Evolutionary conservation across 2,113 vertebrate species (phyloP), one percentile per base, ranked within the genome.

Genomic region (Prinia subflava): DNA sequence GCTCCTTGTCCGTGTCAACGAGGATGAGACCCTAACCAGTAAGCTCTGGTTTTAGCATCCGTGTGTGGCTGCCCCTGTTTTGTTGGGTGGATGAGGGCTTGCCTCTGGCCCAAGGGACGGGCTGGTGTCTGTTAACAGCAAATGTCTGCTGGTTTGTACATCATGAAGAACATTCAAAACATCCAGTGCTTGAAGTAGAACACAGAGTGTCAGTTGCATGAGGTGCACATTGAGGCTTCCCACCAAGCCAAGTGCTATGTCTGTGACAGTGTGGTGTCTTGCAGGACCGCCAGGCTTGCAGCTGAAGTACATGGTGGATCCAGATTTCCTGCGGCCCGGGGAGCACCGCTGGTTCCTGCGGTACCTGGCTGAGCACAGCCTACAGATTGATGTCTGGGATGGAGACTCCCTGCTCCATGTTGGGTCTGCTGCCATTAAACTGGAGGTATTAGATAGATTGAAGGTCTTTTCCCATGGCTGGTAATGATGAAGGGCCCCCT

Each of bases 341-440:
- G 99, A 99, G 94, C 98, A 95, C 77, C 95, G 74, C 67, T 98
- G 98, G 97, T 99, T 99, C 47, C 21, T 98, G 74, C 97, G 89
- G 63, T 99, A 99, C 97, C 97, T 99, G 94, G 98, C 99, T 0
- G 90, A 97, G 35, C 99, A 99, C 73, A 98, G 98, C 35, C 97
- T 99, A 87, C 99, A 99, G 94, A 96, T 99, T 1, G 99, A 99
- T 3, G 53, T 99, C 74, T 99, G 99, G 99, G 99, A 99, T 7
- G 99, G 99, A 20, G 98, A 99, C 77, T 99, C 99, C 1, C 68
- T 99, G 97, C 98, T 99, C 21, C 99, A 99, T 1, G 87, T 99
- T 1, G 99, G 99, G 11, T 99, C 99, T 0, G 97, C 99, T 2
- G 98, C 98, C 0, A 95, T 99, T 4, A 98, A 96, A 49, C 97